phyloP scores from a whole-genome alignment of 2,888 invertebrate genomes.

The Papilio gigon region DNA sequence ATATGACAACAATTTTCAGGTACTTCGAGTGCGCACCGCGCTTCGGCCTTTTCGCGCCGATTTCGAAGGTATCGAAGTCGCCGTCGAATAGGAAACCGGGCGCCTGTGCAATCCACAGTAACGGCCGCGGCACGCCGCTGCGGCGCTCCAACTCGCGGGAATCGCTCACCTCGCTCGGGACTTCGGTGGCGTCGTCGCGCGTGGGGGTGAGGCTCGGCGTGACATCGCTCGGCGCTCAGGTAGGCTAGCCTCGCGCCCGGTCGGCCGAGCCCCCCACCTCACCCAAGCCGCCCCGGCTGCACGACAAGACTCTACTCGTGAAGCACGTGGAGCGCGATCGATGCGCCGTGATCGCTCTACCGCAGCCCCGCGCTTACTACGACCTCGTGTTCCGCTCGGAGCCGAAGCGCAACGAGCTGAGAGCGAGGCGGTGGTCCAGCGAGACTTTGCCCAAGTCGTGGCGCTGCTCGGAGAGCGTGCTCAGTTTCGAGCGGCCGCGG shows the following conservation, averaged over 20 bases:
- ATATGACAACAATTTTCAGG: conserved; percentile 77
- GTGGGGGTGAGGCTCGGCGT: conserved; percentile 89
- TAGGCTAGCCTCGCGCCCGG: conserved; percentile 83
- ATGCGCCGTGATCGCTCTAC: conserved; percentile 77
- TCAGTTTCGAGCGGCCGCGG: conserved; percentile 61
- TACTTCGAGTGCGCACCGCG: conserved; percentile 96
- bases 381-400: conserved; percentile 66
- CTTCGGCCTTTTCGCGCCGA: conserved; percentile 96
- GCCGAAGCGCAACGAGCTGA: conserved; percentile 58
- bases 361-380: conserved; percentile 72
- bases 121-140: conserved; percentile 83
- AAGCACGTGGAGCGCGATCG: conserved; percentile 72
- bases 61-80: conserved; percentile 93
- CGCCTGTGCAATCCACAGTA: conserved; percentile 84
- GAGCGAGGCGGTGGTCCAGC: conserved; percentile 71
- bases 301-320: conserved; percentile 74
- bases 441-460: conserved; percentile 73
- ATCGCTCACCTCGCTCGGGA: conserved; percentile 87
- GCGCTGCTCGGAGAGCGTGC: conserved; percentile 74
- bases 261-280: conserved; percentile 71
- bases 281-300: conserved; percentile 67
- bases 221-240: conserved; percentile 85
- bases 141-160: conserved; percentile 91
- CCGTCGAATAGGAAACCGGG: conserved; percentile 87
- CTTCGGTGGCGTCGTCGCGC: conserved; percentile 83